A percentile compares a stretch with the other conserved stretches of the same genome.
These are phyloP conservation scores for Ploceus nigricollis DNA, from an alignment of 2,113 vertebrate genomes.

Conservation along the genomic window DNA sequence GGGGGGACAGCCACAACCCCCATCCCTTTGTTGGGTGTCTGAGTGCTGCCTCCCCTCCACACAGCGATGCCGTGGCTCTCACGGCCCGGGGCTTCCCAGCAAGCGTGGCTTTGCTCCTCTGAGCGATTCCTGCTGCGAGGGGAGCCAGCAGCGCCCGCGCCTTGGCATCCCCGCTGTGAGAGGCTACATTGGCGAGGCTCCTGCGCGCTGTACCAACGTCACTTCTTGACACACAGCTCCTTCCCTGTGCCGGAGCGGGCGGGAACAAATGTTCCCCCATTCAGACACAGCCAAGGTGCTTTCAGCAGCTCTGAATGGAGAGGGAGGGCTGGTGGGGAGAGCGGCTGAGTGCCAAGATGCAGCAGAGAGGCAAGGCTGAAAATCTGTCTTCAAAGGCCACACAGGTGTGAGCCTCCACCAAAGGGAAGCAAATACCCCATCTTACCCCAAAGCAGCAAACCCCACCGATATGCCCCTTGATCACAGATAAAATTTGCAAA, in stretches of 20 bases:
- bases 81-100: accelerated
- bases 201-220: accelerated
- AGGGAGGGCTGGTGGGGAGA: not conserved
- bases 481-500: not conserved
- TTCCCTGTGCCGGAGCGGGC: not conserved
- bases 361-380: not conserved
- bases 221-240: not conserved
- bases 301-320: not conserved
- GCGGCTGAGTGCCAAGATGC: not conserved
- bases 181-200: accelerated
- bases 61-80: accelerated
- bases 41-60: not conserved
- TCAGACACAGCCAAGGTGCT: not conserved
- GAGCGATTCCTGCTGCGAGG: accelerated
- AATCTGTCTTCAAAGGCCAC: not conserved
- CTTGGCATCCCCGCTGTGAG: accelerated
- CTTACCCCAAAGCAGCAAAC: not conserved
- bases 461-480: not conserved
- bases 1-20: not conserved
- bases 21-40: accelerated
- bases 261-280: not conserved
- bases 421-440: not conserved
- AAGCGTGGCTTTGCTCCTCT: accelerated
- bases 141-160: not conserved
- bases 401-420: not conserved